Conservation (phyloP, 2,113 vertebrate genomes). For the Tragelaphus scriptus region DNA sequence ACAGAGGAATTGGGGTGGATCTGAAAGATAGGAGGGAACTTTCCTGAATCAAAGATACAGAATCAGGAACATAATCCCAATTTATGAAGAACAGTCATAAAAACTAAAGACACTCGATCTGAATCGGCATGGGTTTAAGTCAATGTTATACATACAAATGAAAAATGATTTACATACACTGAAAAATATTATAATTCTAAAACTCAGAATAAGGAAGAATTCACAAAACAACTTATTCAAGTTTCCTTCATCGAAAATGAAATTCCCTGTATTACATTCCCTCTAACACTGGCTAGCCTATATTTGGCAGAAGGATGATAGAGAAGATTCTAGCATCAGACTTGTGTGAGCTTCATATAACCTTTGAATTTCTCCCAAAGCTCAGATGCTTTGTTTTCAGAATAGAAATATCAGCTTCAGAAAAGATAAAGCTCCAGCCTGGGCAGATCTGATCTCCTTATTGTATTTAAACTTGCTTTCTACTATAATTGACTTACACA, state of each 20-base stretch:
- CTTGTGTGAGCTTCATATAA: background rate
- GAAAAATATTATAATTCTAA: background rate
- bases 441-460: background rate
- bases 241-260: background rate
- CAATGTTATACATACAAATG: background rate
- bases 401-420: background rate
- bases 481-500: background rate
- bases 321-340: background rate
- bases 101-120: background rate
- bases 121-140: background rate
- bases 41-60: background rate
- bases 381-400: background rate
- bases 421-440: background rate
- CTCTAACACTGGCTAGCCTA: background rate
- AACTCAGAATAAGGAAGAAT: background rate
- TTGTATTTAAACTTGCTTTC: slow-evolving; percentile 1
- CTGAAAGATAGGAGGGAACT: background rate
- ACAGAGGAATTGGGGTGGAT: background rate
- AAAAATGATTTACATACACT: background rate
- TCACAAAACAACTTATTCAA: background rate
- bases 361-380: background rate
- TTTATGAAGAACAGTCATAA: background rate
- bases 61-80: background rate
- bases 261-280: background rate
- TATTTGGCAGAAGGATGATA: background rate